Conservation (phyloP, 2,888 invertebrate genomes). For the Palloptera scutellata region DNA sequence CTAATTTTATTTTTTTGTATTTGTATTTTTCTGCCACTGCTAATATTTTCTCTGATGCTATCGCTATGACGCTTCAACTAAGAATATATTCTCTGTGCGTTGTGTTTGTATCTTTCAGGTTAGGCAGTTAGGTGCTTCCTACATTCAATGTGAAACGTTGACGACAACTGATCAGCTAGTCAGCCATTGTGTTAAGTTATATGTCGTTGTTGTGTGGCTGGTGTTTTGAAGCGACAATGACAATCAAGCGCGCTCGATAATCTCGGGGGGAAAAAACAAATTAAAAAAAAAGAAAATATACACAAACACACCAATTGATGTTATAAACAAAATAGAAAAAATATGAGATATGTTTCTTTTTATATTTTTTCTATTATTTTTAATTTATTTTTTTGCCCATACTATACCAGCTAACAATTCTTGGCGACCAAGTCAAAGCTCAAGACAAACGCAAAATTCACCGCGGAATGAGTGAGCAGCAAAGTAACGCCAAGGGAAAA, state of each 20-base stretch:
- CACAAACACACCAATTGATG: not conserved
- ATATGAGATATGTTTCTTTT: slow-evolving; percentile 14
- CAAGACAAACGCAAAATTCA: no score
- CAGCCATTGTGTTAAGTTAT: slow-evolving; percentile 49
- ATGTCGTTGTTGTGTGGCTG: slow-evolving; percentile 40
- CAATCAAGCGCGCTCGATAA: slow-evolving; percentile 32
- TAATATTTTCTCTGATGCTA: slow-evolving; percentile 24
- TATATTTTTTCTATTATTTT: no score
- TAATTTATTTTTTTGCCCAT: no score
- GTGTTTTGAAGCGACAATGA: slow-evolving; percentile 30
- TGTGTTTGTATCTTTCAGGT: not conserved
- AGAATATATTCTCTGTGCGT: slow-evolving; percentile 1
- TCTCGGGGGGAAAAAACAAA: not conserved
- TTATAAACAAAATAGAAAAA: slow-evolving; percentile 23
- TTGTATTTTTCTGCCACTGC: slow-evolving; percentile 4
- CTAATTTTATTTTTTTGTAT: slow-evolving; percentile 2
- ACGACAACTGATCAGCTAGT: slow-evolving; percentile 50
- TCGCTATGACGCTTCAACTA: slow-evolving; percentile 32
- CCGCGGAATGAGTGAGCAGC: no score
- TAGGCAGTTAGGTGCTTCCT: slow-evolving; percentile 33
- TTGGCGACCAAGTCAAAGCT: no score
- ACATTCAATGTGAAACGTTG: slow-evolving; percentile 46
- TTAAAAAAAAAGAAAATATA: not conserved
- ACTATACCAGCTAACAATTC: no score
- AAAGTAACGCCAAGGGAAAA: no score